Evolutionary conservation across 2,888 invertebrate genomes (phyloP).

Genomic region (Drosophila subsilvestris): DNA sequence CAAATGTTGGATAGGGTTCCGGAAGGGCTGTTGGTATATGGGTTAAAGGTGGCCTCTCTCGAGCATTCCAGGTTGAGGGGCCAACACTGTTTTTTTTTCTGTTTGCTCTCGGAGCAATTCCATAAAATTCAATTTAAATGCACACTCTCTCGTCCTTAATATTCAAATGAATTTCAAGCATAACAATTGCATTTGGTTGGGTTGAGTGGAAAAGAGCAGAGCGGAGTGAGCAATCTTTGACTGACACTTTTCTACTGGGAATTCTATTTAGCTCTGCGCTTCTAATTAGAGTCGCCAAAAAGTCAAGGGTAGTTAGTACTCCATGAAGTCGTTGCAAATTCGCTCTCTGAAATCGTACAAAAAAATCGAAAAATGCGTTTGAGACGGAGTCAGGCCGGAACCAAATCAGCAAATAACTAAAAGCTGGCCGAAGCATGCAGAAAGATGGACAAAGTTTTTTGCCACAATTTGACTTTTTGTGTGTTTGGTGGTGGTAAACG

Average conservation of each 20-base stretch:
- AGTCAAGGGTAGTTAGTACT: not conserved
- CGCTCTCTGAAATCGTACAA: slow-evolving; percentile 16
- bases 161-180: slow-evolving; percentile 55
- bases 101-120: slow-evolving; percentile 46
- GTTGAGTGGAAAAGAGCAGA: not conserved
- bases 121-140: slow-evolving; percentile 63
- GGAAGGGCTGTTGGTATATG: not conserved
- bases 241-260: slow-evolving; percentile 21
- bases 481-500: slow-evolving; percentile 1
- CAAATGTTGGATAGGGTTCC: slow-evolving; percentile 14
- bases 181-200: slow-evolving; percentile 48
- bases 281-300: slow-evolving; percentile 23
- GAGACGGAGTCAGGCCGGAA: slow-evolving; percentile 13
- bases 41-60: not conserved
- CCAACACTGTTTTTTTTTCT: not conserved
- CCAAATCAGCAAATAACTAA: slow-evolving; percentile 32
- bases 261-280: not conserved
- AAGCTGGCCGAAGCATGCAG: slow-evolving; percentile 1
- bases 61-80: not conserved
- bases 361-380: slow-evolving; percentile 21
- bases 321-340: slow-evolving; percentile 19
- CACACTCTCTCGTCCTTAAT: slow-evolving; percentile 36
- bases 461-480: slow-evolving; percentile 22
- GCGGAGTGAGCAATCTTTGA: slow-evolving; percentile 3
- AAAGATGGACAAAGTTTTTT: slow-evolving; percentile 17